phyloP scores from a whole-genome alignment of 2,113 vertebrate genomes.

The Phyllostomus hastatus region DNA sequence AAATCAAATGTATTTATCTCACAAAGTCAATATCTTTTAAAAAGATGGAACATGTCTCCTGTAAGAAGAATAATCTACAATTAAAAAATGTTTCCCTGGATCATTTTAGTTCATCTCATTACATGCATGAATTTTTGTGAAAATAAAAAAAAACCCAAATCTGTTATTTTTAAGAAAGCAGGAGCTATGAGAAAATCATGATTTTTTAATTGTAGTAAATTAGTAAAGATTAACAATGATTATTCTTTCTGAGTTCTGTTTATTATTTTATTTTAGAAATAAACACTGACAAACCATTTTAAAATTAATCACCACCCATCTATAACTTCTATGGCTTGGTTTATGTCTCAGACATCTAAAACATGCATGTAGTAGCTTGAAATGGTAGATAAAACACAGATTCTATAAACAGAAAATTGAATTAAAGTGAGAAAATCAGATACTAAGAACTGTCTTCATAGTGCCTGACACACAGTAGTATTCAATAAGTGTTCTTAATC shows the following conservation, averaged over 20 bases:
- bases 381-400: background rate
- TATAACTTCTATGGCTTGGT: background rate
- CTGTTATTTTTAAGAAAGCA: background rate
- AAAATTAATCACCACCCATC: background rate
- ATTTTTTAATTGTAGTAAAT: background rate
- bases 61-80: background rate
- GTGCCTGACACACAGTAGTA: background rate
- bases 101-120: background rate
- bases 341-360: conserved; percentile 31
- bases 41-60: background rate
- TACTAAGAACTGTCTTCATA: background rate
- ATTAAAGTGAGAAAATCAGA: conserved; percentile 20
- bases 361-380: background rate
- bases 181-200: background rate
- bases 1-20: background rate
- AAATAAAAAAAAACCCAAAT: background rate
- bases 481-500: background rate
- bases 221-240: conserved; percentile 19
- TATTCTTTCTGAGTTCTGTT: background rate
- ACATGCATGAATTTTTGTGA: background rate
- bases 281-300: background rate
- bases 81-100: background rate
- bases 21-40: conserved; percentile 6
- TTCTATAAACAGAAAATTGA: background rate
- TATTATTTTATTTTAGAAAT: conserved; percentile 23